phyloP scores from a whole-genome alignment of 2,888 invertebrate genomes.

The Drosophila paranaensis region DNA sequence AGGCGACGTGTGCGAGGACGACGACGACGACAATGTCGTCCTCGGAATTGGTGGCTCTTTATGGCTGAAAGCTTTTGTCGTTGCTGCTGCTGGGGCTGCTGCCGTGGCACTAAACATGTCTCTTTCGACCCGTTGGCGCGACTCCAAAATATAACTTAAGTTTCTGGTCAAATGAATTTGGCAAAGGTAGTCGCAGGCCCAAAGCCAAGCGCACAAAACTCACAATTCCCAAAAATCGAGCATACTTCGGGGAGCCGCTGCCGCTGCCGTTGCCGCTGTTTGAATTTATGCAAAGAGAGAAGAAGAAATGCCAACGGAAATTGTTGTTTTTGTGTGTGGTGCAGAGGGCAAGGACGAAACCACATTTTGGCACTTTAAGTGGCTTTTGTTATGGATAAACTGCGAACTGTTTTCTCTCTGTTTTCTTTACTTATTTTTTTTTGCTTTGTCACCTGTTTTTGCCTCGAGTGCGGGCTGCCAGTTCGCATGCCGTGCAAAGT shows the following conservation, averaged over 20 bases:
- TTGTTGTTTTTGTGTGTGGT: conserved; percentile 51
- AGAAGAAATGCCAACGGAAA: conserved; percentile 47
- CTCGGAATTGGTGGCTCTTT: conserved; percentile 66
- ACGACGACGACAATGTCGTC: conserved; percentile 30
- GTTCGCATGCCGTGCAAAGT: conserved; percentile 44
- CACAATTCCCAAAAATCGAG: conserved; percentile 39
- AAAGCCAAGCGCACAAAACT: conserved; percentile 27
- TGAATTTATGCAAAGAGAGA: conserved; percentile 68
- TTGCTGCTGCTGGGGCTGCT: conserved; percentile 39
- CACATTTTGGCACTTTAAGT: conserved; percentile 78
- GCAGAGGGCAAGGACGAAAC: conserved; percentile 30
- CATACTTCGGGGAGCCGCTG: conserved; percentile 52
- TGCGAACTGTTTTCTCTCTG: conserved; percentile 7
- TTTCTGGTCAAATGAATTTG: conserved; percentile 84
- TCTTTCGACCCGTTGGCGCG: conserved; percentile 66
- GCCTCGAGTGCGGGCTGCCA: conserved; percentile 27
- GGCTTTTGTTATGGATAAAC: conserved; percentile 35
- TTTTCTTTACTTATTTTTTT: conserved; percentile 19
- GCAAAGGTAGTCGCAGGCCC: conserved; percentile 80
- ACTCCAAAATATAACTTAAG: conserved; percentile 83
- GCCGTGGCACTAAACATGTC: conserved; percentile 81
- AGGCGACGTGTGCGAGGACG: conserved; percentile 68
- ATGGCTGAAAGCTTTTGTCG: conserved; percentile 83
- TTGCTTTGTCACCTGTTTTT: conserved; percentile 79
- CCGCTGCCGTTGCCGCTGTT: conserved; percentile 2